Percentiles rank a stretch among this genome's conserved stretches.
Evolutionary conservation across 2,113 vertebrate genomes (phyloP).

Genomic region (Mormyrus lacerda): DNA sequence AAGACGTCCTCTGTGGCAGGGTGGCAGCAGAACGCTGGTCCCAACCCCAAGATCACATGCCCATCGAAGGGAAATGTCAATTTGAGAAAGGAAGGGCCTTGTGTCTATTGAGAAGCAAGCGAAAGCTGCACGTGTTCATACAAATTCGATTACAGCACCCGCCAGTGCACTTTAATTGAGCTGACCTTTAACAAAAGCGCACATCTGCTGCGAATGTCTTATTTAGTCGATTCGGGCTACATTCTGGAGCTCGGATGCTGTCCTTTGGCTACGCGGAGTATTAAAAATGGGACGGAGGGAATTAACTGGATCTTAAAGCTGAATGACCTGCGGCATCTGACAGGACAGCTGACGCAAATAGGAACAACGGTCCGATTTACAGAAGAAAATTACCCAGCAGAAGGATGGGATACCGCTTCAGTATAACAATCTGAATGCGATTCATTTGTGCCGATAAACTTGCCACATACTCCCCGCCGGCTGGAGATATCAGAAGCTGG

Average conservation of each 20-base stretch:
- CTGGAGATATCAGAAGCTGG: neutral
- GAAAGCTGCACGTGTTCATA: neutral
- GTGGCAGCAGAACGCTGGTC: neutral
- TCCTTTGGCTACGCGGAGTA: neutral
- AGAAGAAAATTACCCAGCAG: neutral
- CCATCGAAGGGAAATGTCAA: neutral
- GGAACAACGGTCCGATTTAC: constrained; percentile 12
- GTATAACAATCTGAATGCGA: neutral
- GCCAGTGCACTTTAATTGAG: neutral
- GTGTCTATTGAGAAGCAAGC: no score
- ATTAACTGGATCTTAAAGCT: neutral
- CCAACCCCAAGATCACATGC: neutral
- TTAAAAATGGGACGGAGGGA: neutral
- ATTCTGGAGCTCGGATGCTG: neutral
- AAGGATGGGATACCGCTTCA: neutral
- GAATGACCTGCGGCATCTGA: neutral
- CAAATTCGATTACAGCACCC: neutral
- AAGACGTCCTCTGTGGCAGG: neutral
- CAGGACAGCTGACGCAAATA: constrained; percentile 6
- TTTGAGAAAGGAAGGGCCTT: neutral
- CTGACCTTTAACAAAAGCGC: neutral
- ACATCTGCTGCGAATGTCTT: neutral
- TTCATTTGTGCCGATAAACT: neutral
- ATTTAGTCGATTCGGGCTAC: neutral
- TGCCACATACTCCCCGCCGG: neutral